Base-by-base conservation (phyloP, 2,113 vertebrate species). In the Cephalopholis sonnerati region DNA sequence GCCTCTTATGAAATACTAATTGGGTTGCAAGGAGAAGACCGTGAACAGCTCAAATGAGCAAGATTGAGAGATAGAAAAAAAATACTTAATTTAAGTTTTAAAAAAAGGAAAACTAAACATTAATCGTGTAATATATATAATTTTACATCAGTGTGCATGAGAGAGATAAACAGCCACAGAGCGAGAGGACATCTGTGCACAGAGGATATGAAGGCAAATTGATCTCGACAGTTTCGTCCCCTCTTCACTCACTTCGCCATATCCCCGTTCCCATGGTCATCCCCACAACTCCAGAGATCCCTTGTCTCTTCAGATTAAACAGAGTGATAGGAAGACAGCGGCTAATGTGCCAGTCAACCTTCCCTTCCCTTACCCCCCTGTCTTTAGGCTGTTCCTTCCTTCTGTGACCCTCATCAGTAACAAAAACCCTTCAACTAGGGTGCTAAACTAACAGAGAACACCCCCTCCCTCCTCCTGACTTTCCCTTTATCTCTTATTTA, bases 271-370 rank as follows among this genome's bases (percentile, higher is more conserved):
- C 80, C 82, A 83, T 93, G 90, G 89, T 68, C 93, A 93, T 90
- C 81, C 91, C 90, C 88, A 94, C 93, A 93, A 95, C 92, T 95
- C 94, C 88, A 92, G 91, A 93, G 87, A 92, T 94, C 87, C 93
- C 94, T 82, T 96, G 94, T 95, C 95, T 92, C 93, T 95, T 96
- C 87, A 81, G 84, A 95, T 96, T 94, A 95, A 91, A 84, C 92
- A 93, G 91, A 90, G 79, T 90, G 94, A 91, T 90, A 84, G 88
- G 81, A 84, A 94, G 92, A 92, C 89, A 89, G 90, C 57, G 77
- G 90, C 84, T 95, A 95, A 95, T 94, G 89, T 93, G 96, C 90
- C 93, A 94, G 92, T 89, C 87, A 95, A 95, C 94, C 90, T 95
- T 87, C 86, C 53, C 85, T 87, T 86, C 87, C 73, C 79, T 81